Evolutionary conservation across 2,797 vertebrate genomes (phyloP), one percentile per base, ranked within the genome.

Genomic region (Falco berigora): DNA sequence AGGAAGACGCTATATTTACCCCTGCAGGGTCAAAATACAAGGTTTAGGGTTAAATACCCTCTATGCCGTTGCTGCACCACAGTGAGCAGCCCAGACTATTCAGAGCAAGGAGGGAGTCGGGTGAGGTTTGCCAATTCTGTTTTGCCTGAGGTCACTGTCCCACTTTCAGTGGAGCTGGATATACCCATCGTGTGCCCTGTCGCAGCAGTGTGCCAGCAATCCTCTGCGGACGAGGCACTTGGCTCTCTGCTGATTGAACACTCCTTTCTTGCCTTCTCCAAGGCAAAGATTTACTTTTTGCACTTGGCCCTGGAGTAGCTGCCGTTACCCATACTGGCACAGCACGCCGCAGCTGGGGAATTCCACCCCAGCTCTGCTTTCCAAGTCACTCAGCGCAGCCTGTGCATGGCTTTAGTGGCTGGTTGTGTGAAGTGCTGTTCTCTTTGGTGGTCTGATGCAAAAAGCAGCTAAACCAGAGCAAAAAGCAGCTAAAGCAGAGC

Each of bases 251-350:
- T 96, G 90, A 96, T 94, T 91, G 96, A 96, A 94, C 92, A 90
- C 68, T 93, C 92, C 90, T 86, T 81, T 79, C 66, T 84, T 5
- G 2, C 28, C 83, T 95, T 74, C 90, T 94, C 86, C 83, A 96
- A 96, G 93, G 90, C 96, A 95, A 96, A 97, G 95, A 96, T 97
- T 96, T 95, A 84, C 95, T 94, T 96, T 93, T 63, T 30, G 47
- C 55, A 24, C 32, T 52, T 74, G 90, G 88, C 88, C 86, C 90
- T 61, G 64, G 95, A 90, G 88, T 47, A 64, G 82, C 78, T 92
- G 87, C 64, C 44, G 1, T 47, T 58, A 7, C 44, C 40, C 79
- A 76, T n/a, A 24, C 22, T 1, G 4, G 69, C 58, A 75, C 4
- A 0, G 53, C 30, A 15, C 2, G 2, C 61, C 50, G 88, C 1